Conservation (phyloP, 1,140 invertebrate species). For the Eupristina koningsbergeri region DNA sequence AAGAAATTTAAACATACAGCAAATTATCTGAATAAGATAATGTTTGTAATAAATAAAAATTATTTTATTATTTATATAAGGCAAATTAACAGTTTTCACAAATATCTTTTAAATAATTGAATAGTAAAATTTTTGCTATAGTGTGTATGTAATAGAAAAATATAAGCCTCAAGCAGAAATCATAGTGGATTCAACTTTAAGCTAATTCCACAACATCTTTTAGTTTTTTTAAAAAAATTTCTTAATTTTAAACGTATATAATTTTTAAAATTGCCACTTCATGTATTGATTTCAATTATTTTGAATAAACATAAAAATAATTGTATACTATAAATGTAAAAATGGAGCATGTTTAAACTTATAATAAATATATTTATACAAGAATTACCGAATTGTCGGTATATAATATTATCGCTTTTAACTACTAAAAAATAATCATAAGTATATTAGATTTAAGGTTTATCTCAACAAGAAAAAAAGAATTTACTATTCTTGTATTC, state of each 20-base stretch:
- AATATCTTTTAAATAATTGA: neutral
- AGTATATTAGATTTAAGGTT: no score
- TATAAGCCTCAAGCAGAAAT: neutral
- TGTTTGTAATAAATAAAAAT: neutral
- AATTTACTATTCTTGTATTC: no score
- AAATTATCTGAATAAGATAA: neutral
- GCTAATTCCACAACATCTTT: conserved; percentile 12
- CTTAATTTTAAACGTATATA: neutral
- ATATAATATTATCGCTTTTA: no score
- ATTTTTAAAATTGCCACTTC: no score
- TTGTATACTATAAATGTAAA: no score
- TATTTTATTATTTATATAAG: conserved; percentile 3
- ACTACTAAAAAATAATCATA: no score
- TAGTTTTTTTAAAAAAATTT: neutral
- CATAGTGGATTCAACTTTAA: conserved; percentile 12
- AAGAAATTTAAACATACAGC: neutral
- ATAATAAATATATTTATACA: no score
- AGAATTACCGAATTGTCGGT: no score
- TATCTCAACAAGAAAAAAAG: no score
- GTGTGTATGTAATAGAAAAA: neutral
- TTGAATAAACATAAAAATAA: no score
- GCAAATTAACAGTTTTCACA: neutral
- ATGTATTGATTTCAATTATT: no score
- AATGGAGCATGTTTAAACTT: no score
- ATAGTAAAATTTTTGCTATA: neutral